A percentile compares a stretch with the other conserved stretches of the same genome.
Conservation (phyloP, 2,888 invertebrate species). For the Lasius platythorax region DNA sequence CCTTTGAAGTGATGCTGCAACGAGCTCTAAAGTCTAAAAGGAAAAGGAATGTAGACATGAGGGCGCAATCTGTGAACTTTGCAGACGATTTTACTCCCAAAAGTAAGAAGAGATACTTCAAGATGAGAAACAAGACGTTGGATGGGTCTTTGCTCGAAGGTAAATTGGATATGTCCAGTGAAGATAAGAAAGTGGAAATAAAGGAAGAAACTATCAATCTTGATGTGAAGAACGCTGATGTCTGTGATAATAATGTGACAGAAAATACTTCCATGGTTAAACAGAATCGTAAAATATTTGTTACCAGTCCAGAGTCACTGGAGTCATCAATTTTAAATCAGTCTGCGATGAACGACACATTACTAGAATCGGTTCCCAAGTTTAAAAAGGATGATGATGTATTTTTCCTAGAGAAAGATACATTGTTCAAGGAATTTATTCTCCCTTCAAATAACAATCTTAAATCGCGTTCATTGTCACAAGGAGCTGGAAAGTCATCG, state of each 20-base stretch:
- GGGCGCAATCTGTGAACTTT: constrained; percentile 59
- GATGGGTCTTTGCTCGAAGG: constrained; percentile 68
- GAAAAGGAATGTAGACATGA: constrained; percentile 22
- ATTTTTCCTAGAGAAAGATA: constrained; percentile 46
- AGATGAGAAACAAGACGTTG: constrained; percentile 77
- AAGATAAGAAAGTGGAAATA: neutral
- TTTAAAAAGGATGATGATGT: constrained; percentile 51
- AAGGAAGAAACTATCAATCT: constrained; percentile 27
- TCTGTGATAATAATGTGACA: constrained; percentile 40
- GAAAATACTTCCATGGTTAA: neutral
- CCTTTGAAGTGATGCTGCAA: constrained; percentile 80
- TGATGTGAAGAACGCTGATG: constrained; percentile 60
- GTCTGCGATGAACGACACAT: constrained; percentile 80
- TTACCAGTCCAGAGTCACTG: constrained; percentile 34
- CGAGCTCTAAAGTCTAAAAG: constrained; percentile 71
- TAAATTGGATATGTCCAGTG: neutral
- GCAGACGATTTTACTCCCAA: constrained; percentile 70
- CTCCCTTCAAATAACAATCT: constrained; percentile 1
- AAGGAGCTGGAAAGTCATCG: constrained; percentile 68
- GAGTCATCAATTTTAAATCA: constrained; percentile 79
- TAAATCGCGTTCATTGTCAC: constrained; percentile 72
- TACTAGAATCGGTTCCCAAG: constrained; percentile 62
- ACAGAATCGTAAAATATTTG: constrained; percentile 9
- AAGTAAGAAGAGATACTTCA: constrained; percentile 68
- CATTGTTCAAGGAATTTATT: constrained; percentile 34